Evolutionary conservation across 2,797 vertebrate genomes (phyloP), one percentile per base, ranked within the genome.

Genomic region (Coranthus polyacanthus): DNA sequence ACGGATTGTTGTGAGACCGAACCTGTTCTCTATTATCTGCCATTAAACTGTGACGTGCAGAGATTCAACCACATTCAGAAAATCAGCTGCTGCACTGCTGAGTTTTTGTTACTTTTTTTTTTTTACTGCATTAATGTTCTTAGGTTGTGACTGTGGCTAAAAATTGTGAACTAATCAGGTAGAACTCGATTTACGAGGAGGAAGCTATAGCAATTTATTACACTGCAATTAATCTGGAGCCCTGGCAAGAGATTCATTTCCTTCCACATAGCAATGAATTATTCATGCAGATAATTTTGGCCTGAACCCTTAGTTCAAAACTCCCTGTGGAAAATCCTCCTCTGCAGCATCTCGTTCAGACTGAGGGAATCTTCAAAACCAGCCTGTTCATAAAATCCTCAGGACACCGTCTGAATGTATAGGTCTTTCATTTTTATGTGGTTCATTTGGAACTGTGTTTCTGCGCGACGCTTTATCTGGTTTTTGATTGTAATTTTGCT

Each of bases 171-270:
- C 26, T 7, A 6, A 10, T 26, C 29, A 46, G 12, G n/a, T 68
- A 24, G 38, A 71, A 43, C 13, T 41, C 13, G 34, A 26, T 26
- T 18, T 41, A 15, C 1, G 1, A 39, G 15, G 18, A 39, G 54
- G 29, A 37, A 44, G 29, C 6, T 16, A 26, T 64, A 52, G 26
- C 4, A 37, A 12, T 45, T 53, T 68, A 77, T 66, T 43, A 80
- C 34, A 32, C 0, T 3, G 11, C 15, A 29, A 36, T 71, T 45
- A 37, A 45, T 51, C 29, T 43, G 54, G 6, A 64, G 9, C 9
- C 12, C 4, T 3, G 4, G 1, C 22, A 21, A 9, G 59, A 64
- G 37, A 51, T 24, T n/a, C 5, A 24, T 53, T 52, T 49, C 12
- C 42, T 44, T 47, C 34, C 17, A 42, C 32, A 4, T 15, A 7